Evolutionary conservation across 2,888 invertebrate genomes (phyloP), one percentile per base, ranked within the genome.

Genomic region (Eustalomyia histrio): DNA sequence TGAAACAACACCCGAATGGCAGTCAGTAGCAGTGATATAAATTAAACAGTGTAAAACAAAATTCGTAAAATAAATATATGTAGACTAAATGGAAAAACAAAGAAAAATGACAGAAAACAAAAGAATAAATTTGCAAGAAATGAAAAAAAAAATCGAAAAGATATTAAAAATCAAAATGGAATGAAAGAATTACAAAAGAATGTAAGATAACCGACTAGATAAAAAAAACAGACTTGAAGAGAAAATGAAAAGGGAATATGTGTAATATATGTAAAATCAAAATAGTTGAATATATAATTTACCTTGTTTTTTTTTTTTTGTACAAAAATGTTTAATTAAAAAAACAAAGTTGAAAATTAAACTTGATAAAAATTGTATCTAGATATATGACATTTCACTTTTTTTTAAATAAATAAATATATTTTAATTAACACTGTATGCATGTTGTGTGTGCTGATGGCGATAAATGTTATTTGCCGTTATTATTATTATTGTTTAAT

Each of bases 11-110:
- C 61, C 67, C 50, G 71, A 67, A 73, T n/a, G 1, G 39, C 67
- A 50, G 67, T 73, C 29, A 79, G 47, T 33, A 47, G 57, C 72
- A 55, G 65, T 72, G 65, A 72, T 60, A 72, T 55, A 71, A 29
- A 29, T 29, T 29, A 72, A 78, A 43, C 60, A 78, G 18, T 58
- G 29, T 55, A 47, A 47, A n/a, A 47, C 6, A 6, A 14, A 47
- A 47, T n/a, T 47, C 29, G n/a, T 47, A 47, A n/a, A 47, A 47
- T n/a, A n/a, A 6, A 47, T n/a, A 3, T n/a, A 47, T 47, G n/a
- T 39, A 39, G 39, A 39, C 39, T 47, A 47, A 47, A 47, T 47
- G 43, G n/a, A 47, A 47, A n/a, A 39, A 29, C 29, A 29, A 29
- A 29, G 29, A 7, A 4, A 29, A 29, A 29, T 29, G 29, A 7